Evolutionary conservation across 2,797 vertebrate genomes (phyloP), one percentile per base, ranked within the genome.

Genomic region (Epinephelus coioides): DNA sequence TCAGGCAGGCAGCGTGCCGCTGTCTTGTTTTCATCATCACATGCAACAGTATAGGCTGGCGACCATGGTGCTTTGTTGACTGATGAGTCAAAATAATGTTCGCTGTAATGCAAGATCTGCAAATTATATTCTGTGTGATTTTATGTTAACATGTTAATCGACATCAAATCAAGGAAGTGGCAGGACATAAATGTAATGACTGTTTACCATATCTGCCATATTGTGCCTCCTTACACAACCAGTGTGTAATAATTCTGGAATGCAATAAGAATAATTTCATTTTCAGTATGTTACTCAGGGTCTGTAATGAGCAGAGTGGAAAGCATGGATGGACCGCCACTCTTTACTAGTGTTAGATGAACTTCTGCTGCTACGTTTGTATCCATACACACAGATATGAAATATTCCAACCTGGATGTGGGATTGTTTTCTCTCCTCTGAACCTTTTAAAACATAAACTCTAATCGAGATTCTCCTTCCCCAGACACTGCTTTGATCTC

Each of bases 401-500:
- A 79, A 49, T 77, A 72, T 63, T 86, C 34, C 11, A 0, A n/a
- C 65, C 62, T 49, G 53, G 40, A 50, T 83, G 69, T 50, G 10
- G 21, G 57, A 69, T 73, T 80, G 43, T 84, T 88, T 59, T 86
- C 44, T 64, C 71, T 86, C 69, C 78, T 83, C 66, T 76, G 75
- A 89, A 90, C 88, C 81, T 88, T 76, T 85, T 10, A 74, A 83
- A 91, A 75, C 62, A 78, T 69, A 84, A 85, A 83, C 72, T 88
- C 74, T 88, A 86, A 83, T 81, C 6, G 70, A 83, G 79, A 86
- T 74, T 73, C 79, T 87, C 53, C 74, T 46, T 87, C 82, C 83
- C 83, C 78, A 76, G 83, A 79, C 78, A 14, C 75, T 72, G 79
- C 87, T 90, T 93, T 91, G 85, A 91, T 93, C 82, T 86, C 81